Percentiles rank a stretch among this genome's conserved stretches.
These are phyloP conservation scores for Rynchops niger DNA, from an alignment of 2,113 vertebrate genomes.

Conservation along the genomic window DNA sequence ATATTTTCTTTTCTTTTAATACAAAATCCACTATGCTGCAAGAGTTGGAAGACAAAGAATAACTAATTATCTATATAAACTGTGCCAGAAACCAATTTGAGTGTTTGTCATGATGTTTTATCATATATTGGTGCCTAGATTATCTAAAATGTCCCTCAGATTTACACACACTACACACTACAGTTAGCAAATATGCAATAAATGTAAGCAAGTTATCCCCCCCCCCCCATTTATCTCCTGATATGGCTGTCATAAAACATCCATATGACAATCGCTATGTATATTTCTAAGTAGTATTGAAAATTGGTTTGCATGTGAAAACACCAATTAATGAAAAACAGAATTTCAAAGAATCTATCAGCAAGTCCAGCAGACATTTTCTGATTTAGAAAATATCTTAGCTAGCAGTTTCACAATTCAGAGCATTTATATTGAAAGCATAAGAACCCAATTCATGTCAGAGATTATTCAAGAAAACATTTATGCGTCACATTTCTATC, in stretches of 20 bases:
- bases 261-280: background rate
- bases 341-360: background rate
- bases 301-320: background rate
- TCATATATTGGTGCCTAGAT: background rate
- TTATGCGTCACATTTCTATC: background rate
- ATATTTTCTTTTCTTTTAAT: background rate
- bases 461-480: background rate
- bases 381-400: background rate
- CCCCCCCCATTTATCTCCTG: rapidly evolving
- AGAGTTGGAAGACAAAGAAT: background rate
- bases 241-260: background rate
- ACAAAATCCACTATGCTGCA: background rate
- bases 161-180: background rate
- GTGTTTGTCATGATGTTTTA: background rate
- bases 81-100: background rate
- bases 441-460: background rate
- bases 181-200: background rate
- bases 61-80: background rate
- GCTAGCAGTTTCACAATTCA: background rate
- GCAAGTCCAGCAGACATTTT: background rate
- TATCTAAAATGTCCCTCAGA: background rate
- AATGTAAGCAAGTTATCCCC: background rate
- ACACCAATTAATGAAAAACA: background rate
- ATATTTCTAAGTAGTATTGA: background rate
- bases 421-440: background rate